Percentiles rank a stretch among this genome's conserved stretches.
These are phyloP conservation scores for Brachyalestes nurse DNA, from an alignment of 2,797 vertebrate genomes.

Conservation along the genomic window DNA sequence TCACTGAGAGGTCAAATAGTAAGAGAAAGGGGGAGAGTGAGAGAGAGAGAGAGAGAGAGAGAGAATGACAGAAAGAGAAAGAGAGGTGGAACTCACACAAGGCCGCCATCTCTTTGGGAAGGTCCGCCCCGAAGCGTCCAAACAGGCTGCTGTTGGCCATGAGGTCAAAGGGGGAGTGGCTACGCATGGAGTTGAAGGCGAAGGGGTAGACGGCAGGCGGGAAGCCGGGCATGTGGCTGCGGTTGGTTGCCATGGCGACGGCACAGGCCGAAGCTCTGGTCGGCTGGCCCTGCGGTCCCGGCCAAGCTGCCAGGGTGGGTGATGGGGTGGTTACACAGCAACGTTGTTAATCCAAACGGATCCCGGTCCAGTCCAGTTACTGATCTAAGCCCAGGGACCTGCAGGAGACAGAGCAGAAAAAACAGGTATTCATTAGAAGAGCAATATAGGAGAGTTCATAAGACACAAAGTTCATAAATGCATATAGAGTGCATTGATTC, in stretches of 20 bases:
- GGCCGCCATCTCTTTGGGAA: slow-evolving; percentile 94
- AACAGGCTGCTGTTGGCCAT: slow-evolving; percentile 87
- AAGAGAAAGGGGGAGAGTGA: neutral
- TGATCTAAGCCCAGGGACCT: slow-evolving; percentile 26
- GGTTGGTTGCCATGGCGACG: slow-evolving; percentile 87
- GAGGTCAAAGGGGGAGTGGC: slow-evolving; percentile 90
- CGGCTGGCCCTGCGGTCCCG: slow-evolving; percentile 42
- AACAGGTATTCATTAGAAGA: slow-evolving; percentile 5
- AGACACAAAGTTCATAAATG: neutral
- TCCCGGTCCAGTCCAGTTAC: slow-evolving; percentile 17
- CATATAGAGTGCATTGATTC: too few species aligned
- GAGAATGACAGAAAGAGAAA: neutral
- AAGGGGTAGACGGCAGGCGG: slow-evolving; percentile 89
- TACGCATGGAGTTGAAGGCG: slow-evolving; percentile 88
- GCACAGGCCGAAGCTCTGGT: slow-evolving; percentile 56
- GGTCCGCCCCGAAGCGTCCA: slow-evolving; percentile 88
- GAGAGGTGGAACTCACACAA: slow-evolving; percentile 83
- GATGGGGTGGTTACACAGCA: slow-evolving; percentile 15
- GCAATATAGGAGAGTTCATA: neutral
- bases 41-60: neutral
- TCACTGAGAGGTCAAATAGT: neutral
- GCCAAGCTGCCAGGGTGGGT: slow-evolving; percentile 49
- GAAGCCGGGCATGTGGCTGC: slow-evolving; percentile 90
- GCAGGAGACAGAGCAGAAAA: neutral
- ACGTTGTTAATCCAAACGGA: neutral